These are phyloP conservation scores for Drosophila multiciliata DNA, from an alignment of 2,888 invertebrate species.

Conservation along the genomic window DNA sequence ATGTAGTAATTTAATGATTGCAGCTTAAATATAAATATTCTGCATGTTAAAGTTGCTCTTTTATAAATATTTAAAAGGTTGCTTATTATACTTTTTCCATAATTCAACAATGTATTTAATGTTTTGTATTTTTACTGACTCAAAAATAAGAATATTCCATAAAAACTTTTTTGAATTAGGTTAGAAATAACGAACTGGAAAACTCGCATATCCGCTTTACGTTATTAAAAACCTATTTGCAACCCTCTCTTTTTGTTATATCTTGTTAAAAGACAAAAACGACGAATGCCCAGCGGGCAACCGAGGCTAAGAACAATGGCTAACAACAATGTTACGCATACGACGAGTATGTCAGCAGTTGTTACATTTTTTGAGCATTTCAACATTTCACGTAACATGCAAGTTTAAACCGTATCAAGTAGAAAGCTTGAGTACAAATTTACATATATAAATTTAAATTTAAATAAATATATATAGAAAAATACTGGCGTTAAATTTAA, in stretches of 20 bases:
- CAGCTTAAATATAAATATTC: neutral
- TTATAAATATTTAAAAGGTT: neutral
- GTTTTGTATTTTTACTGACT: neutral
- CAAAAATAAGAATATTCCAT: conserved; percentile 3
- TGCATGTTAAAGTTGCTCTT: neutral
- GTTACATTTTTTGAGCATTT: conserved; percentile 22
- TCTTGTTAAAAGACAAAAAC: conserved; percentile 26
- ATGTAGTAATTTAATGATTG: neutral
- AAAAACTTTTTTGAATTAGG: neutral
- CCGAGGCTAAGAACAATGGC: conserved; percentile 57
- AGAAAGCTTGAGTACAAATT: conserved; percentile 40
- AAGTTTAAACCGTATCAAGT: conserved; percentile 47
- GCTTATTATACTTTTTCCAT: neutral
- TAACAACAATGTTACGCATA: conserved; percentile 69
- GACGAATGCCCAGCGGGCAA: conserved; percentile 48
- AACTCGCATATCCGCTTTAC: conserved; percentile 10
- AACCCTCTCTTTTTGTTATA: conserved; percentile 25
- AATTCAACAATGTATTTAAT: neutral
- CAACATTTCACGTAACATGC: neutral
- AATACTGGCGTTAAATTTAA: conserved; percentile 72
- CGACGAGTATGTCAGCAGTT: conserved; percentile 45
- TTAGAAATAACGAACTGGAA: conserved; percentile 7
- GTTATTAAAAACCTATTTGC: conserved; percentile 26
- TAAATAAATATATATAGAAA: conserved; percentile 8
- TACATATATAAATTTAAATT: conserved; percentile 9